Evolutionary conservation across 2,888 invertebrate species (phyloP).

Genomic region (Ypsolopha sequella): DNA sequence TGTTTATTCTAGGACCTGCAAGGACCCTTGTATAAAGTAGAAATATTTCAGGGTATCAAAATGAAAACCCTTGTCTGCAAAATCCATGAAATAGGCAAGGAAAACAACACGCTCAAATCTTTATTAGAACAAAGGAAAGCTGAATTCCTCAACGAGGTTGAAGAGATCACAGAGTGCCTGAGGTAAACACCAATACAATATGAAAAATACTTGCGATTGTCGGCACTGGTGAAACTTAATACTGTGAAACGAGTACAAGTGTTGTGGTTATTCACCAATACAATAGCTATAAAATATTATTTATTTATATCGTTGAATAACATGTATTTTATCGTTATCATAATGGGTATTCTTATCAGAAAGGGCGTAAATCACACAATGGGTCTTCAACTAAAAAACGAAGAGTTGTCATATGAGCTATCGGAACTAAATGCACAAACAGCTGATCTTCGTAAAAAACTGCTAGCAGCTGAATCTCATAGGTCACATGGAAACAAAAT

Average conservation of each 20-base stretch:
- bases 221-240: too few relatives aligned
- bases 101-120: conserved; percentile 42
- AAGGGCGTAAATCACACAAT: conserved; percentile 38
- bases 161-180: conserved; percentile 33
- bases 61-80: not conserved
- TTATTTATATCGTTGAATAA: not conserved
- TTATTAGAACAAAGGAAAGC: conserved; percentile 35
- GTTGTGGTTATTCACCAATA: too few relatives aligned
- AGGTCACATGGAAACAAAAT: conserved; percentile 26
- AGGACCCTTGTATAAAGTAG: too few relatives aligned
- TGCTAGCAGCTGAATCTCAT: conserved; percentile 30
- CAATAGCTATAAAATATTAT: not conserved
- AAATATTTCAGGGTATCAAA: not conserved
- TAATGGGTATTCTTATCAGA: conserved; percentile 21
- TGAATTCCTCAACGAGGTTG: conserved; percentile 33
- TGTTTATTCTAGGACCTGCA: not conserved
- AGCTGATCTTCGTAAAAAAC: conserved; percentile 38
- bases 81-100: conserved; percentile 31
- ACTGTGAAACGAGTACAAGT: too few relatives aligned
- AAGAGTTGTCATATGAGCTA: conserved; percentile 35
- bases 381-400: conserved; percentile 33
- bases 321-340: not conserved
- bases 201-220: too few relatives aligned
- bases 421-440: conserved; percentile 41
- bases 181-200: conserved; percentile 26